Evolutionary conservation across 1,140 invertebrate species (phyloP), one percentile per base, ranked within the genome.

Genomic region (Eupristina koningsbergeri): DNA sequence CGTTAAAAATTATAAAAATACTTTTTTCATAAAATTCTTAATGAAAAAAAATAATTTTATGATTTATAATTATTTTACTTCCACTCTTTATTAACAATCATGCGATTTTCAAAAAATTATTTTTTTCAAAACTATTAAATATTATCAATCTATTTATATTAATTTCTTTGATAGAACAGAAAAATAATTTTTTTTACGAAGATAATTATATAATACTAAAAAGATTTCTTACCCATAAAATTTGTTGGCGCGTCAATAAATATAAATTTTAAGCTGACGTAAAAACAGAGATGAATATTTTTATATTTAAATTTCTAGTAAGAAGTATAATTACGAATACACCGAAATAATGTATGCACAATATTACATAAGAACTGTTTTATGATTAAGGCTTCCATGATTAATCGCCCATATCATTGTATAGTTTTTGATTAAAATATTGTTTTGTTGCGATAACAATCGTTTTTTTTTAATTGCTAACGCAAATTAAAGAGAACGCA

Each of bases 331-430:
- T 36, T 67, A 67, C 31, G 34, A 67, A 58, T 22, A 2, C 11
- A 34, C 17, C 64, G 64, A 64, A 29, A 39, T 31, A 69, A 69
- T n/a, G 29, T 45, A 73, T 41, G 8, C 15, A 6, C 0, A 47
- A 13, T 9, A 73, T 31, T 31, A 64, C 22, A n/a, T 58, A 0
- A 31, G 61, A n/a, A n/a, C n/a, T 3, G 1, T 34, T 34, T 34
- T 64, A 64, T 7, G 34, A 64, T 69, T 29, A 80, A 34, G 8
- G 63, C 36, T 63, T 47, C 36, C 63, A 34, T n/a, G 31, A 81
- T 81, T 81, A 81, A 71, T 73, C 79, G 79, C 67, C 67, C 45
- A 73, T 50, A 29, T 3, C 8, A 26, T 36, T 6, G 11, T 26
- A 34, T 8, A 9, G 41, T 11, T 47, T 61, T 61, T 1, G 36